These are phyloP conservation scores for Elanoides forficatus DNA, from an alignment of 2,113 vertebrate genomes.

Conservation along the genomic window DNA sequence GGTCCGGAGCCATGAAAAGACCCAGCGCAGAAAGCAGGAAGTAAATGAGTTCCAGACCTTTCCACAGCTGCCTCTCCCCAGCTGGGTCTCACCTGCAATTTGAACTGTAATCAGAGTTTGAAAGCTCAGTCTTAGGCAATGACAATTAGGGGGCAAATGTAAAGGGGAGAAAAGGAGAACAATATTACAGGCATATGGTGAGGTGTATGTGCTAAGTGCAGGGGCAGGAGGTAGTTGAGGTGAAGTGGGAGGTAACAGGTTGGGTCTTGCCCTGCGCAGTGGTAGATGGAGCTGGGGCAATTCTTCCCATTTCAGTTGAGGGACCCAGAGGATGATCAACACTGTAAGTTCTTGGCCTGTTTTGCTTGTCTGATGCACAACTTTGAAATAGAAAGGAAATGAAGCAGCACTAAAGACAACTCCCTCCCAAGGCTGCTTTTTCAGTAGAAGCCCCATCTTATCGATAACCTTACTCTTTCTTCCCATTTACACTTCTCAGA, in stretches of 20 bases:
- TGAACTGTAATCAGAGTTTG: background rate
- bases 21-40: background rate
- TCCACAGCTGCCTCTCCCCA: rapidly evolving
- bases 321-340: background rate
- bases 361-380: background rate
- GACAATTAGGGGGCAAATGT: background rate
- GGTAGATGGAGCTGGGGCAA: background rate
- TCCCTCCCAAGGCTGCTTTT: background rate
- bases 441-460: background rate
- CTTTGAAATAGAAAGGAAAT: background rate
- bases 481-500: background rate
- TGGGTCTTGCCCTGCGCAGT: rapidly evolving
- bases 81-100: background rate
- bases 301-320: background rate
- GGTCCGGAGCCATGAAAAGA: background rate
- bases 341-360: rapidly evolving
- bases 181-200: background rate
- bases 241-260: background rate
- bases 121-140: background rate
- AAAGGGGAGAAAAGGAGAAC: background rate
- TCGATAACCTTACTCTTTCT: background rate
- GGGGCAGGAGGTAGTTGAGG: background rate
- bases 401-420: background rate
- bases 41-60: background rate
- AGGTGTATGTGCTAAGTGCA: background rate